Base-by-base conservation (phyloP, 2,888 invertebrate genomes). In the Candidula unifasciata region DNA sequence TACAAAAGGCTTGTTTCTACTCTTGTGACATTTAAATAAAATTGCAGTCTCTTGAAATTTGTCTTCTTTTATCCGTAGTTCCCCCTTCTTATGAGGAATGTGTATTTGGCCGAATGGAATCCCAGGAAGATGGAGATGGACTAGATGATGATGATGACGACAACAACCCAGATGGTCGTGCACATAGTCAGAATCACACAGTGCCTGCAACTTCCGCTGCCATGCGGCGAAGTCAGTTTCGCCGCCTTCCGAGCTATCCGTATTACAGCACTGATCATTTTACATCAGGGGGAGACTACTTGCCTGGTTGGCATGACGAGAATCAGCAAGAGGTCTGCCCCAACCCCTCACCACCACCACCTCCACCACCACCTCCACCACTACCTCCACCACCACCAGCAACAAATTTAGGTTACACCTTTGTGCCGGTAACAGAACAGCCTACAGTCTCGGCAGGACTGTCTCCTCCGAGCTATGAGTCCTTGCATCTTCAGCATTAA, bases 81-180 rank as follows among this genome's bases (percentile, higher is more conserved):
- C 87, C 87, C n/a, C 87, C 87, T n/a, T 87, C 87, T 2, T 87
- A 87, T 82, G 87, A 87, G 68, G 87, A 87, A 52, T 87, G 87
- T 68, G 87, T 87, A n/a, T 87, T 87, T 84, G 87, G 87, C 30
- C 83, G 85, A 52, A 86, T 86, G 85, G 85, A 84, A 64, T 82
- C 85, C 1, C 80, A 79, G n/a, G 83, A 83, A 76, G 76, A 84
- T 68, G 80, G 60, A 35, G 79, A 80, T 79, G 85, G 76, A 18
- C 30, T 74, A 35, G 84, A 83, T 44, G 71, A 27, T 52, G 87
- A 87, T 10, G 85, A 85, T n/a, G 85, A 82, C 3, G 83, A 80
- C 21, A 37, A 77, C 2, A 37, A 71, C 2, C 54, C 27, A 35
- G 76, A 57, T 16, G n/a, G 30, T 6, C 13, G 33, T 33, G 24